Percentiles rank a stretch among this genome's conserved stretches.
phyloP scores from a whole-genome alignment of 2,797 vertebrate genomes.

The Gastrophryne carolinensis region DNA sequence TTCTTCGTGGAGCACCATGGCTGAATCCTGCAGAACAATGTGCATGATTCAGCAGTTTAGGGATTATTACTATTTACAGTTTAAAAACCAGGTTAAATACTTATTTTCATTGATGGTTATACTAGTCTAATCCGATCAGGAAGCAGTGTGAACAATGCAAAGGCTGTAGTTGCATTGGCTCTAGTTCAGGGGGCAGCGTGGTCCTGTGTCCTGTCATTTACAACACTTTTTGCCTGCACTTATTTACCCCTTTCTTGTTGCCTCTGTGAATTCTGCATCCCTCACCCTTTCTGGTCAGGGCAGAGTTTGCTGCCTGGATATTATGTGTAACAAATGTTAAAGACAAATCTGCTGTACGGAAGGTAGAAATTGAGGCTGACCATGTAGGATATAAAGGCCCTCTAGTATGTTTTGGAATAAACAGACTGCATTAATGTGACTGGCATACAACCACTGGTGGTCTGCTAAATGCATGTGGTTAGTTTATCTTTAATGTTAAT shows the following conservation, averaged over 20 bases:
- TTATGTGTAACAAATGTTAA: too few relatives aligned
- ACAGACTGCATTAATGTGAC: too few relatives aligned
- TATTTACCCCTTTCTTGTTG: background rate
- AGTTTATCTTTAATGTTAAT: too few relatives aligned
- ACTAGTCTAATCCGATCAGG: background rate
- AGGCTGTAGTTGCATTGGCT: background rate
- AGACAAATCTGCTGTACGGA: too few relatives aligned
- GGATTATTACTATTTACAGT: slow-evolving; percentile 32
- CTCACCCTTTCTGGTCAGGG: background rate
- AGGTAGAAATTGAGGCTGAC: too few relatives aligned
- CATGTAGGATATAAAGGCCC: too few relatives aligned
- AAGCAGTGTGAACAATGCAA: background rate
- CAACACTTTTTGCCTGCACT: background rate
- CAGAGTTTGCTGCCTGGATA: too few relatives aligned
- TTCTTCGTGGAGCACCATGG: background rate
- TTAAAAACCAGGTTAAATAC: slow-evolving; percentile 31
- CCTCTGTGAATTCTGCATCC: background rate
- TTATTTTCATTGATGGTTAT: background rate
- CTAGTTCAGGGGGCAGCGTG: background rate
- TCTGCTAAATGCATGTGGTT: too few relatives aligned
- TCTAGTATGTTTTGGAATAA: too few relatives aligned
- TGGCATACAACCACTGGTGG: too few relatives aligned
- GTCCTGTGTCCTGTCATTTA: background rate
- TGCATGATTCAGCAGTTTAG: slow-evolving; percentile 11
- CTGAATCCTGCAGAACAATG: slow-evolving; percentile 22